These are phyloP conservation scores for Rhea americana DNA, from an alignment of 2,113 vertebrate species.

Conservation along the genomic window DNA sequence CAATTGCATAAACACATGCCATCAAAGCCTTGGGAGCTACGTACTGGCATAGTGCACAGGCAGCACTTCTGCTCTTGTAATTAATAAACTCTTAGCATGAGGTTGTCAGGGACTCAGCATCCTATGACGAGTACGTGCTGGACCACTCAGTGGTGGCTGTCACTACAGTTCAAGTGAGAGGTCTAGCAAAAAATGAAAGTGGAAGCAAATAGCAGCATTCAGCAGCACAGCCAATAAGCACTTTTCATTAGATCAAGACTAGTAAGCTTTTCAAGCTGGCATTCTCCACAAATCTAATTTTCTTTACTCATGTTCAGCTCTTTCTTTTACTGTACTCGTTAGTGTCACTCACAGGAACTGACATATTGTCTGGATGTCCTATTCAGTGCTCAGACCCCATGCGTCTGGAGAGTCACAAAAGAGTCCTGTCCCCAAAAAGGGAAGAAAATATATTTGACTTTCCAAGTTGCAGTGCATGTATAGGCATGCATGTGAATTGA, in stretches of 20 bases:
- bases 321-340: neutral
- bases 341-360: accelerated
- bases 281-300: conserved; percentile 3
- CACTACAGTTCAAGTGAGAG: neutral
- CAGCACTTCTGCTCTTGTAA: neutral
- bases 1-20: conserved; percentile 44
- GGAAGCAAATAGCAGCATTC: conserved; percentile 28
- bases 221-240: neutral
- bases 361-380: neutral
- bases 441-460: neutral
- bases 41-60: neutral
- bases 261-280: neutral
- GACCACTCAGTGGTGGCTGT: conserved; percentile 1
- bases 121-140: neutral
- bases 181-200: neutral
- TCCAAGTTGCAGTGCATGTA: neutral
- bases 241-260: neutral
- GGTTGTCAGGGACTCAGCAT: conserved; percentile 21
- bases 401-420: neutral
- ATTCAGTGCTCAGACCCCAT: neutral
- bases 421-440: accelerated
- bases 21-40: conserved; percentile 24
- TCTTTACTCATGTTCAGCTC: neutral
- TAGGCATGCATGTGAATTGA: accelerated
- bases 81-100: conserved; percentile 58